Conservation (phyloP, 1,140 invertebrate genomes). For the Bombus waltoni region DNA sequence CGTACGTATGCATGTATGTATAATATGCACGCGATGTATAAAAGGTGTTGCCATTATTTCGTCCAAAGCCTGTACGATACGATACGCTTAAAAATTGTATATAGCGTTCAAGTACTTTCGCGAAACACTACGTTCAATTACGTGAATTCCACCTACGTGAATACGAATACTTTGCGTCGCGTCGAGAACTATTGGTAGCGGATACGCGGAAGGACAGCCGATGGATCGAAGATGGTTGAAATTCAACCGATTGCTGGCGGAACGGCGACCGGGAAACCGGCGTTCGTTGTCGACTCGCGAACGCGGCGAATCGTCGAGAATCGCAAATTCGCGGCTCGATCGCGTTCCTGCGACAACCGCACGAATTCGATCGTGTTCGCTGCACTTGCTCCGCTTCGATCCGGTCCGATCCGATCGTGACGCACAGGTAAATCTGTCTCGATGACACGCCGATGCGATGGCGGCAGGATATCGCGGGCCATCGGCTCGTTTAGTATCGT, state of each 20-base stretch:
- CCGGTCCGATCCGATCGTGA: conserved; percentile 16
- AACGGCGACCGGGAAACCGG: background rate
- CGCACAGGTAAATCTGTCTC: conserved; percentile 56
- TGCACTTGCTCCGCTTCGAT: conserved; percentile 16
- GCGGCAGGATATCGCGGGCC: conserved; percentile 76
- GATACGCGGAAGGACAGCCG: background rate
- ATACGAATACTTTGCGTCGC: conserved; percentile 19
- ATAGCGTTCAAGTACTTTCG: no score
- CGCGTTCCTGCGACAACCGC: background rate
- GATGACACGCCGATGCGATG: conserved; percentile 73
- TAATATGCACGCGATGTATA: no score
- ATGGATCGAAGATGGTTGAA: conserved; percentile 31
- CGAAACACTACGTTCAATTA: no score
- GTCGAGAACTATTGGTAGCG: background rate
- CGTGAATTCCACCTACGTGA: background rate
- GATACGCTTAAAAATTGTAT: no score
- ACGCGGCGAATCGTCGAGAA: conserved; percentile 15
- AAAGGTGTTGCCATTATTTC: no score
- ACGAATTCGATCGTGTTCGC: conserved; percentile 17
- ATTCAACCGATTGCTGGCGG: background rate
- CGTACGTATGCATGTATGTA: no score
- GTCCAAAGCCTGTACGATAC: no score
- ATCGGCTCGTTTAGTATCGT: conserved; percentile 80
- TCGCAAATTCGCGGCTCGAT: conserved; percentile 1
- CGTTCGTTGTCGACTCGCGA: conserved; percentile 36